phyloP scores from a whole-genome alignment of 2,888 invertebrate genomes.

The Heliconius aoede region DNA sequence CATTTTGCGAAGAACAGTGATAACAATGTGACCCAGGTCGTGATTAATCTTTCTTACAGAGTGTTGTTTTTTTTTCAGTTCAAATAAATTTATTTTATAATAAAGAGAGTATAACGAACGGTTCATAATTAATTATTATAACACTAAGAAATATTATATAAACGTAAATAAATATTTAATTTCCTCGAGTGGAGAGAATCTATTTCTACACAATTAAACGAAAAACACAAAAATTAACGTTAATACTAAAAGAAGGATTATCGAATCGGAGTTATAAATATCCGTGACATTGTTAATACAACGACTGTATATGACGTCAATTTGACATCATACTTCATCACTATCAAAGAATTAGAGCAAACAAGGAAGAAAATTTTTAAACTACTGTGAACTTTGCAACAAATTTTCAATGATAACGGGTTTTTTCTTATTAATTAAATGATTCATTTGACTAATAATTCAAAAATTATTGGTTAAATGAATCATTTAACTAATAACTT shows the following conservation, averaged over 20 bases:
- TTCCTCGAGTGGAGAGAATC: too few species aligned
- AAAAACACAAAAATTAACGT: neutral
- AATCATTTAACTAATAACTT: too few species aligned
- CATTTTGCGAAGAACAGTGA: neutral
- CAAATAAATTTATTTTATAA: too few species aligned
- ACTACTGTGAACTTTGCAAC: neutral
- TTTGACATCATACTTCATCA: constrained; percentile 11
- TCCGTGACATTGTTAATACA: neutral
- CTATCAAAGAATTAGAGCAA: neutral
- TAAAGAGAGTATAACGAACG: too few species aligned
- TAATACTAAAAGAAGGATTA: neutral
- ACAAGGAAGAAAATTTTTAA: neutral
- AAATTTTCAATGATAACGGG: neutral
- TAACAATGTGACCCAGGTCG: constrained; percentile 9
- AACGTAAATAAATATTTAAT: too few species aligned
- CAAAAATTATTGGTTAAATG: too few species aligned
- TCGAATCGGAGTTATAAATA: constrained; percentile 1
- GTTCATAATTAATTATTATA: too few species aligned
- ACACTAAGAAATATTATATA: too few species aligned
- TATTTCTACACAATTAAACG: too few species aligned
- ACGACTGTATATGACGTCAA: neutral
- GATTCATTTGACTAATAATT: too few species aligned
- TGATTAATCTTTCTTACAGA: neutral
- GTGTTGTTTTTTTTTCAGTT: neutral
- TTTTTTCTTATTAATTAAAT: neutral